Base-by-base conservation (phyloP, 1,140 invertebrate species). In the Teleopsis dalmanni region DNA sequence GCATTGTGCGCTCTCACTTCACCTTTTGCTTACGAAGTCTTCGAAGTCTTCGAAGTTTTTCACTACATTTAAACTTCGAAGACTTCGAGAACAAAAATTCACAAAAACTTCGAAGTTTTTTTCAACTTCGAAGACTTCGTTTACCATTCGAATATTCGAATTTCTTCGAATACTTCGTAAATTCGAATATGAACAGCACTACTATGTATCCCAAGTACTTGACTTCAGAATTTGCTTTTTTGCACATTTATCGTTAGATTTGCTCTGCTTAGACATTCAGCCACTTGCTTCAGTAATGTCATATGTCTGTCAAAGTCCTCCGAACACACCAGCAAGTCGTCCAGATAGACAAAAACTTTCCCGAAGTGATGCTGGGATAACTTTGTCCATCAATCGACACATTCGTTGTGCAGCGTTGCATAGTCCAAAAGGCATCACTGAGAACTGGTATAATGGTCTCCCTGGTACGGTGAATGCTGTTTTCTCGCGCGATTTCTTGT, bases 381-480 rank as follows among this genome's bases (percentile, higher is more conserved):
- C 37, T 22, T 38, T 23, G 8, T 48, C 45, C 31, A 52, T 44
- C 13, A 54, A 29, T 6, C 52, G 8, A 42, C 37, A 19, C 41
- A 45, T 35, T 14, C 5, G 33, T 42, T 50, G 48, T n/a, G 41
- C 16, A 5, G 38, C 41, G 50, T 74, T 72, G 18, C 47, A 53
- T 2, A 76, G 55, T 1, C 73, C 73, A 55, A 75, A 76, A 0
- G 72, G 69, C 64, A 75, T 69, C 2, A 65, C 57, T 18, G 47
- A 57, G 50, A 73, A 77, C 35, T 65, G 60, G 47, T 58, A 73
- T 16, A 72, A 51, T 3, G 67, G 65, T 41, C 61, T 57, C 33
- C 64, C 62, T 16, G 65, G 66, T 3, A 72, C 70, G 3, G 68
- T 65, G 54, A 75, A 74, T 3, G 71, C 72, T 1, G 75, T 77